Conservation (phyloP, 2,888 invertebrate genomes). For the Bursaphelenchus okinawaensis region DNA sequence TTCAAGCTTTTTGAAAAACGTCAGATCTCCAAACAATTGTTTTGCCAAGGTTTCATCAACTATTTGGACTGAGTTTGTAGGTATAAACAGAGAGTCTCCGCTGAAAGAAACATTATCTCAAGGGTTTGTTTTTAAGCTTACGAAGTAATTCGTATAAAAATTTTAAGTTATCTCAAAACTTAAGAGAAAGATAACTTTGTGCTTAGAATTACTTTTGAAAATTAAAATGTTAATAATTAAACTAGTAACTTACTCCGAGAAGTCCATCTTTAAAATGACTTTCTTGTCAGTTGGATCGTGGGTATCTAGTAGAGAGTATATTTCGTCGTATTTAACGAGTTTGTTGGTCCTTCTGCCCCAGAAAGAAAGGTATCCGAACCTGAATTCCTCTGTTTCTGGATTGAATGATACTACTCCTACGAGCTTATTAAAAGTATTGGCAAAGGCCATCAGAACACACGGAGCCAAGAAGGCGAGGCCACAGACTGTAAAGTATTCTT, state of each 20-base stretch:
- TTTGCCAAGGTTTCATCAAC: slow-evolving; percentile 10
- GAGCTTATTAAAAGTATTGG: slow-evolving; percentile 37
- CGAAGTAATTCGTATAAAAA: too few species aligned
- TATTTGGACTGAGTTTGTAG: not conserved
- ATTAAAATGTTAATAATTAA: not conserved
- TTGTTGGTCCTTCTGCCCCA: slow-evolving; percentile 25
- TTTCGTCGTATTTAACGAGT: slow-evolving; percentile 12
- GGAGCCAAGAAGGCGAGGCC: slow-evolving; percentile 32
- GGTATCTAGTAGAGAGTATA: slow-evolving; percentile 22
- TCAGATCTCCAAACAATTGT: slow-evolving; percentile 3
- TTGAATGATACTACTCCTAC: slow-evolving; percentile 46
- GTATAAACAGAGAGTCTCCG: not conserved
- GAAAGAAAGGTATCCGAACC: slow-evolving; percentile 33
- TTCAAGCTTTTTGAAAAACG: slow-evolving; percentile 1
- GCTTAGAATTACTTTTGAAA: too few species aligned
- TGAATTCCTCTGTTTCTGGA: slow-evolving; percentile 29
- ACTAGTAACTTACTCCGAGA: slow-evolving; percentile 2
- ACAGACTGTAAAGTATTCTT: slow-evolving; percentile 22
- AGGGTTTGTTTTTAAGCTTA: too few species aligned
- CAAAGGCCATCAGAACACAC: slow-evolving; percentile 30
- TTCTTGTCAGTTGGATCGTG: not conserved
- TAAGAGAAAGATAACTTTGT: too few species aligned
- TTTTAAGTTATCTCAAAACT: too few species aligned
- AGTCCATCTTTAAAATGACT: not conserved
- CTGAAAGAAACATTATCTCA: too few species aligned